Evolutionary conservation across 2,797 vertebrate species (phyloP).

Genomic region (Diplodus sargus): DNA sequence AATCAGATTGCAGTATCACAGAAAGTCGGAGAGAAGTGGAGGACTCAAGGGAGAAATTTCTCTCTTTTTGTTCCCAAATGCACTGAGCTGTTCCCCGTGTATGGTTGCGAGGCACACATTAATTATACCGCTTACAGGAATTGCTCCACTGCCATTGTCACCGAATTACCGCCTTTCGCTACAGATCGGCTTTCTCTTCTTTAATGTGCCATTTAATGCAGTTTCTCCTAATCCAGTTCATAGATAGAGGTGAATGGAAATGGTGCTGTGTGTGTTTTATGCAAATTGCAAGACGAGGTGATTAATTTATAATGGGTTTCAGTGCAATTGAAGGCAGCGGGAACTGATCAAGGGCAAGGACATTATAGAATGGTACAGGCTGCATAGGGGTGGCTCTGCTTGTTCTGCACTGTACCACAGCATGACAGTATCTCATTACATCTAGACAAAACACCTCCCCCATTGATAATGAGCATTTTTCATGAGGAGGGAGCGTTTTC

Average conservation of each 20-base stretch:
- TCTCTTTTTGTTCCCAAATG: slow-evolving; percentile 63
- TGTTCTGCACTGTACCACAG: slow-evolving; percentile 83
- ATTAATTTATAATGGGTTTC: slow-evolving; percentile 87
- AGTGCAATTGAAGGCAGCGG: slow-evolving; percentile 84
- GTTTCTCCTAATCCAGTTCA: slow-evolving; percentile 80
- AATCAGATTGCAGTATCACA: slow-evolving; percentile 14
- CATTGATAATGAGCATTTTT: slow-evolving; percentile 86
- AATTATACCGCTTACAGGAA: slow-evolving; percentile 81
- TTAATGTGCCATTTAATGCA: slow-evolving; percentile 83
- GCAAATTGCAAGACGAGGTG: slow-evolving; percentile 82
- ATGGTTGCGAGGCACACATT: slow-evolving; percentile 81
- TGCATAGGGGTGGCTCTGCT: slow-evolving; percentile 83
- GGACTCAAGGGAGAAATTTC: slow-evolving; percentile 40
- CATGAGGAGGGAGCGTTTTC: slow-evolving; percentile 72
- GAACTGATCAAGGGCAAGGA: slow-evolving; percentile 85
- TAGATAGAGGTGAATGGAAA: slow-evolving; percentile 79
- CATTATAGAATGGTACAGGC: slow-evolving; percentile 83
- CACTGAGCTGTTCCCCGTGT: slow-evolving; percentile 66
- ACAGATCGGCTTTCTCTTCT: slow-evolving; percentile 64
- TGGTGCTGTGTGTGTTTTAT: slow-evolving; percentile 83
- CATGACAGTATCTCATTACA: slow-evolving; percentile 87
- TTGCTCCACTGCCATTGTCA: slow-evolving; percentile 65
- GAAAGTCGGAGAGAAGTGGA: slow-evolving; percentile 17
- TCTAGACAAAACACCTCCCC: slow-evolving; percentile 84
- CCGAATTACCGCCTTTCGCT: slow-evolving; percentile 76